A percentile compares a stretch with the other conserved stretches of the same genome.
These are phyloP conservation scores for Seriola aureovittata DNA, from an alignment of 2,113 vertebrate genomes.

Conservation along the genomic window DNA sequence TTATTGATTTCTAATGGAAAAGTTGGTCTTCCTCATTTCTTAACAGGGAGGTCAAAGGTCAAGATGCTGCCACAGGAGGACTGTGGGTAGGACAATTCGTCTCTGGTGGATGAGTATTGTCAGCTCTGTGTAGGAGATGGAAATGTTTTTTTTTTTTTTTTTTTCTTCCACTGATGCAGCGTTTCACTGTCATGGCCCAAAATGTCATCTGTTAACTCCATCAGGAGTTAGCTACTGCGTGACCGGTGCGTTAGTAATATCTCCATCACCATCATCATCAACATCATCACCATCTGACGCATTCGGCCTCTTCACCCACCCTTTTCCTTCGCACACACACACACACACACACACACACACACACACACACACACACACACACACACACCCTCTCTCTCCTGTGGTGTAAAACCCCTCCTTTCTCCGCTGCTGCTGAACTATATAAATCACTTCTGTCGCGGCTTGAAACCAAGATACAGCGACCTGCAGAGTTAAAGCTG, in stretches of 20 bases:
- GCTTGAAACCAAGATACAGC: conserved; percentile 32
- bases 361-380: too few relatives aligned
- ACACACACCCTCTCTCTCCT: not conserved
- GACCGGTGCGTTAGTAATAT: conserved; percentile 60
- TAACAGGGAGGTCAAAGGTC: not conserved
- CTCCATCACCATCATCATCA: conserved; percentile 67
- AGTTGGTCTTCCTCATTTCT: not conserved
- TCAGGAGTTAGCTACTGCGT: conserved; percentile 26
- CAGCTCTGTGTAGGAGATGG: not conserved
- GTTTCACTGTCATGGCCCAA: conserved; percentile 38
- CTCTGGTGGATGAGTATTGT: not conserved
- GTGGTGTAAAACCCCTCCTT: conserved; percentile 53
- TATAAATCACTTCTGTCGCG: conserved; percentile 60
- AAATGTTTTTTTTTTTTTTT: not conserved
- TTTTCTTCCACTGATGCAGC: not conserved
- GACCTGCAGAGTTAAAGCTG: conserved; percentile 30
- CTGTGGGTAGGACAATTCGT: too few relatives aligned
- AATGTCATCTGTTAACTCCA: conserved; percentile 66
- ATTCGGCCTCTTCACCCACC: conserved; percentile 50
- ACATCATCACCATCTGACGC: conserved; percentile 62
- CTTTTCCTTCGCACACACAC: conserved; percentile 12
- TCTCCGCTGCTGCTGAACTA: conserved; percentile 30
- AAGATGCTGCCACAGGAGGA: not conserved
- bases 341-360: conserved; percentile 3
- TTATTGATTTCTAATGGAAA: not conserved